Evolutionary conservation across 92 coral and sea anemone species (phyloP).

Genomic region (Porites rus): DNA sequence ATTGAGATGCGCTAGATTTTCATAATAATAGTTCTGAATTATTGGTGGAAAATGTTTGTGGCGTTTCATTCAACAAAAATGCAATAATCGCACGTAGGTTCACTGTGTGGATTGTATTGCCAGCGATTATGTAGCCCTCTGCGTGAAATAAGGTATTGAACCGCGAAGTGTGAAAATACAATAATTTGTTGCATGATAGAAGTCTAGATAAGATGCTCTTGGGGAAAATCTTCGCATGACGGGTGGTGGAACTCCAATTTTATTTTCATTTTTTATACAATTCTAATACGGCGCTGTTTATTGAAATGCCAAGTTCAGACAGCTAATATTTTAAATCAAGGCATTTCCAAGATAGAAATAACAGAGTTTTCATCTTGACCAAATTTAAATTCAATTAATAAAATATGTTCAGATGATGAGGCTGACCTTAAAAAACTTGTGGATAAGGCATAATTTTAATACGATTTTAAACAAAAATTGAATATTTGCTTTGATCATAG

Average conservation of each 20-base stretch:
- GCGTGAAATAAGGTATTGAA: slow-evolving; percentile 14
- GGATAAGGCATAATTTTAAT: background rate
- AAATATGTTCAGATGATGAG: background rate
- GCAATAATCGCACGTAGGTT: background rate
- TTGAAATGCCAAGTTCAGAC: background rate
- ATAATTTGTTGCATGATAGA: background rate
- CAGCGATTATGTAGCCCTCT: slow-evolving; percentile 3
- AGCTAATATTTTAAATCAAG: background rate
- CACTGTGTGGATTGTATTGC: background rate
- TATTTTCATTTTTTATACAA: background rate
- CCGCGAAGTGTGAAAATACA: slow-evolving; percentile 8
- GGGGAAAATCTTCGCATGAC: background rate
- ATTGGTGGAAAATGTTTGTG: slow-evolving; percentile 4
- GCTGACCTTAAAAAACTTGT: slow-evolving; percentile 1
- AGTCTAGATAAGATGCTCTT: slow-evolving; percentile 3
- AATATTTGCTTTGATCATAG: background rate
- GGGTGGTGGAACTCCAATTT: background rate
- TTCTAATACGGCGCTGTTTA: background rate
- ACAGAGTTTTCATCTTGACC: background rate
- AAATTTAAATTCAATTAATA: background rate
- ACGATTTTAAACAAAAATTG: background rate
- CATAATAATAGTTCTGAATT: slow-evolving; percentile 4
- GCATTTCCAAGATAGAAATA: background rate
- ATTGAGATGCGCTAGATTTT: slow-evolving; percentile 1
- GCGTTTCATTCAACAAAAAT: background rate